Base-by-base conservation (phyloP, 2,113 vertebrate species). In the Puffinus mauretanicus region DNA sequence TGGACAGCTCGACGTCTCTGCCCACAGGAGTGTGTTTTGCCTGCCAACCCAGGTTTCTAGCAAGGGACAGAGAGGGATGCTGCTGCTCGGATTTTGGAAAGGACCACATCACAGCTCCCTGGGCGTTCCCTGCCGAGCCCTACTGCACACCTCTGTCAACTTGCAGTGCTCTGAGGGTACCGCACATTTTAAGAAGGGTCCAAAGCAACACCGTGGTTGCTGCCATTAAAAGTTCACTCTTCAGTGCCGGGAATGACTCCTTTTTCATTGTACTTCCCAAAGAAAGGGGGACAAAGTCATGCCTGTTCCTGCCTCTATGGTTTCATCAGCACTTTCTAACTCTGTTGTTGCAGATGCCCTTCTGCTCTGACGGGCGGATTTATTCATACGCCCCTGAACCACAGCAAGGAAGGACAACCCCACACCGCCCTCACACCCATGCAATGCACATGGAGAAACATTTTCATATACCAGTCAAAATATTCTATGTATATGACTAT, bases 351-450 rank as follows among this genome's bases (percentile, higher is more conserved):
- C 25, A 66, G 26, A 25, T 73, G 20, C 2, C 11, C 36, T 65
- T 30, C 49, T 78, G 11, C 15, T 38, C 22, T 71, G 30, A 5
- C 14, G 40, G 14, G 8, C 9, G 2, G 27, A n/a, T 82, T 77
- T 66, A 40, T 10, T 46, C 13, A 46, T 21, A 27, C 2, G 16
- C 6, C 5, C 8, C 38, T 40, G 27, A 60, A 12, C 8, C 1
- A 0, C 5, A 29, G 30, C 0, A 0, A 36, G 29, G 52, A 85
- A 66, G 7, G 16, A 81, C n/a, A 75, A 27, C 5, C 22, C 13
- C 1, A 1, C 20, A 26, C 11, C 4, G 3, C 24, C 10, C 7
- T 77, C 38, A 29, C 6, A 60, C 7, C 10, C 12, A 19, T 46
- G 36, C 14, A 52, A 54, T 0, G 1, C 29, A 40, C 29, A 36